Evolutionary conservation across 1,140 invertebrate genomes (phyloP).

Genomic region (Leptopilina clavipes): DNA sequence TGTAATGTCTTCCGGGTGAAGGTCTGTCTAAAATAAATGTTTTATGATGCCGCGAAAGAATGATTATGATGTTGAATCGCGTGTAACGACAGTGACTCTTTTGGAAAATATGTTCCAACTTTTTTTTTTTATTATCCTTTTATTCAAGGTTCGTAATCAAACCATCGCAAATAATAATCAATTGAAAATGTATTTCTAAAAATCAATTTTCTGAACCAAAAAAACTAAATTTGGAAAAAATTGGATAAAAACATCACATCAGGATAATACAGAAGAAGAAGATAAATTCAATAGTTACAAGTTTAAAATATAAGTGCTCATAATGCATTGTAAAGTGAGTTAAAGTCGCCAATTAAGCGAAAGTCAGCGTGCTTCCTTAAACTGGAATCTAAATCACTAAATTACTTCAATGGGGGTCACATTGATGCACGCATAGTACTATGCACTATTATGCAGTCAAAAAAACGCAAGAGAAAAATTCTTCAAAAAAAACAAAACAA

Average conservation of each 20-base stretch:
- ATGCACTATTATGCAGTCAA: too few species aligned
- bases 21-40: conserved; percentile 31
- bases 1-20: conserved; percentile 34
- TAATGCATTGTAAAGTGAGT: neutral
- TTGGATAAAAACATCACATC: neutral
- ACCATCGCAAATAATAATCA: too few species aligned
- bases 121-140: neutral
- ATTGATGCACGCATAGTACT: conserved; percentile 22
- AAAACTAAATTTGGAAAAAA: neutral
- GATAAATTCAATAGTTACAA: neutral
- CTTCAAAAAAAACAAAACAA: neutral
- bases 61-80: conserved; percentile 23
- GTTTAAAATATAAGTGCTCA: neutral
- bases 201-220: neutral
- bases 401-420: conserved; percentile 21
- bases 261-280: neutral
- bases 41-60: conserved; percentile 8
- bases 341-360: conserved; percentile 18
- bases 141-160: neutral
- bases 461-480: neutral
- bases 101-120: neutral
- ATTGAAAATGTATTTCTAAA: neutral
- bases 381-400: conserved; percentile 31
- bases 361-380: conserved; percentile 23
- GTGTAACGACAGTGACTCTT: neutral